These are phyloP conservation scores for Cecidostiba fungosa DNA, from an alignment of 2,888 invertebrate genomes.

Conservation along the genomic window DNA sequence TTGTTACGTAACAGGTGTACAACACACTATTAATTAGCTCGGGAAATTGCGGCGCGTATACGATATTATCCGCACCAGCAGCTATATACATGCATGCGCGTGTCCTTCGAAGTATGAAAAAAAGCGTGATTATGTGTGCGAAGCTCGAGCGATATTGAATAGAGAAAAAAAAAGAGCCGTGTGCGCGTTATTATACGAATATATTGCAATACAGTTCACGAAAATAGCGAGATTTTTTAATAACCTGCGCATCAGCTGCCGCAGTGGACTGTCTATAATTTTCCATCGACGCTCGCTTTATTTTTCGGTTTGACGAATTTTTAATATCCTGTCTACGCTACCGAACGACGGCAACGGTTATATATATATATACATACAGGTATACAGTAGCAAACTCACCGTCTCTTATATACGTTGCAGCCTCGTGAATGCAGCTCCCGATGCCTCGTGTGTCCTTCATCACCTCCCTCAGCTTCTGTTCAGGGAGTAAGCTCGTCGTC, in stretches of 20 bases:
- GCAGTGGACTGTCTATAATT: background rate
- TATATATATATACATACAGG: background rate
- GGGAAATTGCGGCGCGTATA: background rate
- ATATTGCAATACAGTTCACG: too few species aligned
- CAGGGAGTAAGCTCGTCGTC: too few species aligned
- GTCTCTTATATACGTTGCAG: background rate
- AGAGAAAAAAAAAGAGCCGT: too few species aligned
- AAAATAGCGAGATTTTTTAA: too few species aligned
- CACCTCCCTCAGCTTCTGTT: background rate
- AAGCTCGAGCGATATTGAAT: too few species aligned
- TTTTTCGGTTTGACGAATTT: background rate
- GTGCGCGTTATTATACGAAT: too few species aligned
- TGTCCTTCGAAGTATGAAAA: too few species aligned
- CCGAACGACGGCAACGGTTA: too few species aligned
- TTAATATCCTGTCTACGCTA: constrained; percentile 1
- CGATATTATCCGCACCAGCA: background rate
- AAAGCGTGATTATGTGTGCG: too few species aligned
- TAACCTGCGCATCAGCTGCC: too few species aligned
- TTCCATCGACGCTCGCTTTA: background rate
- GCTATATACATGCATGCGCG: too few species aligned
- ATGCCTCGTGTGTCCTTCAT: background rate
- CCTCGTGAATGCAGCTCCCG: background rate
- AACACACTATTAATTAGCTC: background rate
- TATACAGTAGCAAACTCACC: background rate
- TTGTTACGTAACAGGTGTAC: constrained; percentile 1